Percentiles rank a stretch among this genome's conserved stretches.
phyloP scores from a whole-genome alignment of 2,888 invertebrate species.

The Drosophila neonasuta region DNA sequence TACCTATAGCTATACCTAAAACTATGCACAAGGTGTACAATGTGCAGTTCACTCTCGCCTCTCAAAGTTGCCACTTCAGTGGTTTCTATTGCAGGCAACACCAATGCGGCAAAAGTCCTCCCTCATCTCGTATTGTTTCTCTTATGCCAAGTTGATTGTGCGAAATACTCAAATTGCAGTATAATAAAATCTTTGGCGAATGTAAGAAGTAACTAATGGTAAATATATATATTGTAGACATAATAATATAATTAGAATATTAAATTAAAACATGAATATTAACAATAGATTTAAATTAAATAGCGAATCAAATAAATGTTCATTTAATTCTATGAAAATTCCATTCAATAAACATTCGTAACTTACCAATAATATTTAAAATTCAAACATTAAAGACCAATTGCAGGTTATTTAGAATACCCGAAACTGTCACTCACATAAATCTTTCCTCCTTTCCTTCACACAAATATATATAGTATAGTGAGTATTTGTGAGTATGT shows the following conservation, averaged over 20 bases:
- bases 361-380: too few relatives aligned
- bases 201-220: not conserved
- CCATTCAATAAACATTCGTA: too few relatives aligned
- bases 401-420: too few relatives aligned
- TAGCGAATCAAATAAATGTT: too few relatives aligned
- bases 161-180: not conserved
- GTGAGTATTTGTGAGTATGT: not conserved
- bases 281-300: too few relatives aligned
- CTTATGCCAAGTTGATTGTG: not conserved
- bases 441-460: constrained; percentile 59
- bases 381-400: too few relatives aligned
- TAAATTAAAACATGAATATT: too few relatives aligned
- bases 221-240: not conserved
- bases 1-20: constrained; percentile 24
- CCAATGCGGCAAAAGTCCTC: constrained; percentile 12
- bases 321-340: too few relatives aligned
- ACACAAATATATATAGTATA: constrained; percentile 12
- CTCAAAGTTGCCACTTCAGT: constrained; percentile 51
- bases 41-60: constrained; percentile 14
- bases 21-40: constrained; percentile 31
- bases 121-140: constrained; percentile 21
- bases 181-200: not conserved
- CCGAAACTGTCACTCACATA: constrained; percentile 63
- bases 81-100: constrained; percentile 37
- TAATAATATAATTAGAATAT: not conserved